These are phyloP conservation scores for Oceanites oceanicus DNA, from an alignment of 2,113 vertebrate genomes.

Conservation along the genomic window DNA sequence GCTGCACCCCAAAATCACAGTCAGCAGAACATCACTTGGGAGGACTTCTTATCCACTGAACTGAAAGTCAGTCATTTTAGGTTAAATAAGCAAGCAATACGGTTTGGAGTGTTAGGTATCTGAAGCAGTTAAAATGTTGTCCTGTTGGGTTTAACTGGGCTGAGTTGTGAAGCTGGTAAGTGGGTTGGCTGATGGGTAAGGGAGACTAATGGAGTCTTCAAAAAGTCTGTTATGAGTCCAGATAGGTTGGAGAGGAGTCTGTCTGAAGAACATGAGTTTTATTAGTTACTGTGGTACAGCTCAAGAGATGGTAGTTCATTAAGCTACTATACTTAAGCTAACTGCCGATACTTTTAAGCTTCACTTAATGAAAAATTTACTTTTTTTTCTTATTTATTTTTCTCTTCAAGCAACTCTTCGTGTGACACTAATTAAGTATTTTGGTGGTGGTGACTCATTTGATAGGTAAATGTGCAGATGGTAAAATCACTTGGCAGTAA, in stretches of 20 bases:
- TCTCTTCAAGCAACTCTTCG: neutral
- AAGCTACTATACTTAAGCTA: neutral
- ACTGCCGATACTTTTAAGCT: neutral
- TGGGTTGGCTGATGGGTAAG: neutral
- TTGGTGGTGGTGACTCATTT: neutral
- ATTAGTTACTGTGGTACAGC: neutral
- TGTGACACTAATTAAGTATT: neutral
- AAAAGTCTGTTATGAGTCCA: neutral
- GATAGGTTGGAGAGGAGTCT: neutral
- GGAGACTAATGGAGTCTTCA: neutral
- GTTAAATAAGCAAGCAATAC: neutral
- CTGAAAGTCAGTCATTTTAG: accelerated
- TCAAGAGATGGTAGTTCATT: neutral
- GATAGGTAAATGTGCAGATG: neutral
- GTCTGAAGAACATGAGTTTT: neutral
- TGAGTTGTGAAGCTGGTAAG: neutral
- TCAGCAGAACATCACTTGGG: neutral
- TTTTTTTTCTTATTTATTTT: neutral
- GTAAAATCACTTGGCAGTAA: conserved; percentile 4
- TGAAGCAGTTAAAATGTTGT: neutral
- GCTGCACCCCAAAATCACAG: neutral
- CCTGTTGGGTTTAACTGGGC: neutral
- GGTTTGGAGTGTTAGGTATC: neutral
- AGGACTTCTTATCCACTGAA: neutral
- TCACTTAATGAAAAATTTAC: neutral